Evolutionary conservation across 2,797 vertebrate genomes (phyloP), one percentile per base, ranked within the genome.

Genomic region (Neomorphus geoffroyi): DNA sequence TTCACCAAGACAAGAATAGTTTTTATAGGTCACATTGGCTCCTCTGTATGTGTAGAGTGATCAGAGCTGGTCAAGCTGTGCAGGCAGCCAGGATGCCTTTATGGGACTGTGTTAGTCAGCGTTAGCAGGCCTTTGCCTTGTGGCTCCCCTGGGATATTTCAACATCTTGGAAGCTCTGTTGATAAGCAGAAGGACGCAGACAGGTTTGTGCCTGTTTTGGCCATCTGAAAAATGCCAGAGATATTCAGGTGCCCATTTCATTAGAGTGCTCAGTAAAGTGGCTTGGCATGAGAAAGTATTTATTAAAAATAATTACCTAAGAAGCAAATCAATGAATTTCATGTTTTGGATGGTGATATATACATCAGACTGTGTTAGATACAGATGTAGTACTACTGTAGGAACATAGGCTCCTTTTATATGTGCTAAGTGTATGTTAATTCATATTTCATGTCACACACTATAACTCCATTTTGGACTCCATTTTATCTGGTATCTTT

Each of bases 1-100:
- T 96, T 90, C 88, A 75, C 58, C 62, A 62, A 54, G 81, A 54
- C 72, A 83, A n/a, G 79, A 87, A 79, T 86, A 91, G 77, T 70
- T 83, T 69, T 78, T 57, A 18, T 3, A 26, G 86, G 67, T 85
- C 71, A 46, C 60, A 0, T 41, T 88, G 88, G 23, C 65, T 83
- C 15, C 37, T 74, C 22, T 77, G 30, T 24, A 30, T 66, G 18
- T 35, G 32, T 50, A 13, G 22, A 61, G 66, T 33, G 48, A 62
- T 24, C 77, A 84, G 78, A 86, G 33, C 32, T 28, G 9, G n/a
- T 21, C 6, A 13, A 73, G 62, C 66, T 46, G 57, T 73, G 73
- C 56, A 0, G 11, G 81, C 84, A 80, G 50, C 11, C 60, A 64
- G 64, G 18, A 13, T 66, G 39, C 66, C 45, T 58, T 4, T 77